A percentile compares a stretch with the other conserved stretches of the same genome.
Evolutionary conservation across 2,888 invertebrate genomes (phyloP).

Genomic region (Slavum lentiscoides): DNA sequence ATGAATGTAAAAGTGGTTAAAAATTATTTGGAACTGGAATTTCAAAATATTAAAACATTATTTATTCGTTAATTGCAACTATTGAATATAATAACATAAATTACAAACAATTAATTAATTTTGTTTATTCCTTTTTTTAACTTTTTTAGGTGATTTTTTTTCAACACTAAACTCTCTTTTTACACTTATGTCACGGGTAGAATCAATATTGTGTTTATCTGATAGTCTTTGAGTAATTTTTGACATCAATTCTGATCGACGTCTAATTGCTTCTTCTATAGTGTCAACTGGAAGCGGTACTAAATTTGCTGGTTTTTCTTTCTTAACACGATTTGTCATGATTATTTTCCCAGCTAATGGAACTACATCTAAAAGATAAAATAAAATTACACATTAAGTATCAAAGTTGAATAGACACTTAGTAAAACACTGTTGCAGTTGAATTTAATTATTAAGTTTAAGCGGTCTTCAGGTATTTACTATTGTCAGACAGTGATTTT

Average conservation of each 20-base stretch:
- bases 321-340: slow-evolving; percentile 16
- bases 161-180: slow-evolving; percentile 1
- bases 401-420: neutral
- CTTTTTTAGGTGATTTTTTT: slow-evolving; percentile 5
- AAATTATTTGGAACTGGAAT: neutral
- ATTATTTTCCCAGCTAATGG: slow-evolving; percentile 39
- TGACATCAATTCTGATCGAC: slow-evolving; percentile 32
- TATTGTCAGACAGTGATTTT: too few species aligned
- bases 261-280: slow-evolving; percentile 29
- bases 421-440: neutral
- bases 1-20: neutral
- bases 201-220: slow-evolving; percentile 12
- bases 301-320: neutral
- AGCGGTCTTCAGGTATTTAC: too few species aligned
- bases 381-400: slow-evolving; percentile 2
- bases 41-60: neutral
- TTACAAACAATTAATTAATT: neutral
- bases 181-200: neutral
- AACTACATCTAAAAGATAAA: slow-evolving; percentile 27
- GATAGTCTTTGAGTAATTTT: slow-evolving; percentile 39
- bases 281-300: slow-evolving; percentile 30
- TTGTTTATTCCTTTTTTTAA: slow-evolving; percentile 18
- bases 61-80: neutral
- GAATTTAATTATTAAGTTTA: neutral
- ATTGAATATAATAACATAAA: neutral